Percentiles rank a stretch among this genome's conserved stretches.
Conservation (phyloP, 1,140 invertebrate species). For the Drosophila nasuta region DNA sequence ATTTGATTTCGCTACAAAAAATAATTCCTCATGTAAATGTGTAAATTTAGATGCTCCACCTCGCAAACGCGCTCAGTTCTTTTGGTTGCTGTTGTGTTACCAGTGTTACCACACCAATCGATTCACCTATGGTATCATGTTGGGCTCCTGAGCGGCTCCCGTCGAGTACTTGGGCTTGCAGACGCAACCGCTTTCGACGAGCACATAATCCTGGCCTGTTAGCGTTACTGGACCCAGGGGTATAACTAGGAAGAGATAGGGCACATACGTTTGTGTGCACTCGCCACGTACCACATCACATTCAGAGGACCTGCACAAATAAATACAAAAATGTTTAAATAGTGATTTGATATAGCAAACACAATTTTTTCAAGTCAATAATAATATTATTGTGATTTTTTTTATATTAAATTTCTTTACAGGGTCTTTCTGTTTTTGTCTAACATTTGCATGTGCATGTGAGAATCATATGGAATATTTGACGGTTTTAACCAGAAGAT, state of each 20-base stretch:
- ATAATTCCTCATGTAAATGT: conserved; percentile 67
- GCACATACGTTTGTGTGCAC: conserved; percentile 96
- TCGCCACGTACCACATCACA: conserved; percentile 95
- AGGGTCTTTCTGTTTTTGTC: too few relatives aligned
- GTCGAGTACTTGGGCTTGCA: conserved; percentile 93
- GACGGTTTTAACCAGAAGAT: background rate
- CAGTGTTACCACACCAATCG: conserved; percentile 26
- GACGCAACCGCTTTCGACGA: conserved; percentile 96
- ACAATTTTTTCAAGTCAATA: background rate
- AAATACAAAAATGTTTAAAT: too few relatives aligned
- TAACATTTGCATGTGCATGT: too few relatives aligned
- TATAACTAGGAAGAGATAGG: conserved; percentile 95
- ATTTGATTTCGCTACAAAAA: conserved; percentile 83
- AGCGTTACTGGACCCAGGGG: conserved; percentile 95
- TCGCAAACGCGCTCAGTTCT: conserved; percentile 78
- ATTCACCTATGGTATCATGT: conserved; percentile 83
- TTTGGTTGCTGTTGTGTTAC: conserved; percentile 72
- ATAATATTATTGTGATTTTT: background rate
- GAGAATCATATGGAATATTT: too few relatives aligned
- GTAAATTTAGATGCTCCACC: conserved; percentile 65
- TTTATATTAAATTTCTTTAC: too few relatives aligned
- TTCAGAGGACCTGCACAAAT: conserved; percentile 89
- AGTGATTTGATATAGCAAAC: too few relatives aligned
- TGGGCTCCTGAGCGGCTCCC: conserved; percentile 85
- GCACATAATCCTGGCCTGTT: conserved; percentile 95